Conservation (phyloP, 2,113 vertebrate species). For the Corythoichthys intestinalis region DNA sequence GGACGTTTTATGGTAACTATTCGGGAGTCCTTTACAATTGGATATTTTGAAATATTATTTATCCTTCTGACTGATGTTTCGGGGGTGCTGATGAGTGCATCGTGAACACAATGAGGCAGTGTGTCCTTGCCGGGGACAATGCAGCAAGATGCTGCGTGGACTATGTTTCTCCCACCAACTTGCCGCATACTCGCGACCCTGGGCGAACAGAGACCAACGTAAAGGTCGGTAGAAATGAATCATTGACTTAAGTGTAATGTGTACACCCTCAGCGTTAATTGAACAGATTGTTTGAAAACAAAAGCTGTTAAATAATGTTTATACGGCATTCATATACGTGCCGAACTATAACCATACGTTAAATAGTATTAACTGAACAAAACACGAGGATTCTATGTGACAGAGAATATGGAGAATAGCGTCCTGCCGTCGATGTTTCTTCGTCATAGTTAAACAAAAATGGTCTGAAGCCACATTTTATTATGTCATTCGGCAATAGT, state of each 20-base stretch:
- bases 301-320: background rate
- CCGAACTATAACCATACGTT: too few species aligned
- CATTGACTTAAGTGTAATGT: background rate
- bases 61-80: conserved; percentile 6
- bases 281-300: background rate
- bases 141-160: conserved; percentile 53
- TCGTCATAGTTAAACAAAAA: too few species aligned
- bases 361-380: too few species aligned
- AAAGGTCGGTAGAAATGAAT: conserved; percentile 46
- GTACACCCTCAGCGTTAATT: background rate
- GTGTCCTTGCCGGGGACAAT: conserved; percentile 50
- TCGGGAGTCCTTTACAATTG: background rate
- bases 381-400: too few species aligned
- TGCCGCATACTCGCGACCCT: conserved; percentile 11
- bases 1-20: background rate
- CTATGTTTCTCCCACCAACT: conserved; percentile 18
- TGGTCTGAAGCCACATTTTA: background rate
- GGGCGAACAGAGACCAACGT: conserved; percentile 21
- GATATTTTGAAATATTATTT: background rate
- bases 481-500: conserved; percentile 18
- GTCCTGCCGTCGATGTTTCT: too few species aligned
- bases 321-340: background rate
- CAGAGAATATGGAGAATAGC: too few species aligned
- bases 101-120: conserved; percentile 49
- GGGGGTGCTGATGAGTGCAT: conserved; percentile 13